Evolutionary conservation across 1,140 invertebrate species (phyloP), one percentile per base, ranked within the genome.

Genomic region (Drosophila gunungcola): DNA sequence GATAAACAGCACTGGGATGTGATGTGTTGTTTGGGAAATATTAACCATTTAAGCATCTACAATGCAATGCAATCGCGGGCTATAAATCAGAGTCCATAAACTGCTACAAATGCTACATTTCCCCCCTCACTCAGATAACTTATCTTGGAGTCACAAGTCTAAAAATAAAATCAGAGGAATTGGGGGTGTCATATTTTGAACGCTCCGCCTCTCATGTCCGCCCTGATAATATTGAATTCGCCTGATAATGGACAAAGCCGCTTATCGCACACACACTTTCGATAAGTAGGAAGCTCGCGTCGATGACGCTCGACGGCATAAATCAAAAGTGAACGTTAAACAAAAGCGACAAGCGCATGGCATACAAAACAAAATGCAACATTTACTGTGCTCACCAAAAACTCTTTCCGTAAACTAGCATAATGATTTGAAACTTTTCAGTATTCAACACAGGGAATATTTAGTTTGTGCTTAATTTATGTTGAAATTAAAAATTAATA

Each of bases 51-150:
- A 74, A 70, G 62, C 80, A 74, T 69, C 29, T 32, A 67, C 73
- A 73, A 55, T 68, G 61, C 46, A 80, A 56, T 65, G 80, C 80
- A 82, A 79, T 83, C 74, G 77, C 48, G 48, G 69, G 27, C 74
- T 70, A 82, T 82, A 82, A 82, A 82, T 82, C 80, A 78, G 63
- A 61, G 55, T 36, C 80, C 75, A 83, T 82, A 78, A 78, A 82
- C 74, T 77, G 67, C 51, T 52, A 52, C n/a, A 51, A 57, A 57
- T 72, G 52, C 16, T 21, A 21, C 16, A 21, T 32, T 39, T 12
- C 9, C 36, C 36, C 36, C 34, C 16, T 13, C 10, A 21, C n/a
- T 4, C 36, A 21, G 12, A 52, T 52, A 52, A 36, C 32, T 51
- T 51, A 51, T 51, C 48, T 43, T 51, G 13, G 73, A 60, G 51